These are phyloP conservation scores for Dipodomys ordii DNA, from an alignment of 2,113 vertebrate genomes.

Conservation along the genomic window DNA sequence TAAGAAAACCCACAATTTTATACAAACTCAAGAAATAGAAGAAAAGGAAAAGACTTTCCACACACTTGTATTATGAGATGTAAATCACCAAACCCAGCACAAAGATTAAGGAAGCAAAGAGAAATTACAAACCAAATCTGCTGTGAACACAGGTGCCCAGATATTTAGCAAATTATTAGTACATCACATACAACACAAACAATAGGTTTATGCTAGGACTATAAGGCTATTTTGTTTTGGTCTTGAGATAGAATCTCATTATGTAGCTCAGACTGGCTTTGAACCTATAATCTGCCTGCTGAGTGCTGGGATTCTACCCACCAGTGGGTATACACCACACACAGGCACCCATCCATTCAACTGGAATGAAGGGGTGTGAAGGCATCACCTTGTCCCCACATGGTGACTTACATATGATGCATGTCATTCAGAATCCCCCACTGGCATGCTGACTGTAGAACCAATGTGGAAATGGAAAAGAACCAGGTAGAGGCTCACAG, in stretches of 20 bases:
- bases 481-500: too few species aligned
- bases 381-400: not conserved
- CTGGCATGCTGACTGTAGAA: not conserved
- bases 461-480: not conserved
- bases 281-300: too few species aligned
- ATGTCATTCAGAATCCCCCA: not conserved
- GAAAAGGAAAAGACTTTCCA: not conserved
- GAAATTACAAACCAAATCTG: not conserved
- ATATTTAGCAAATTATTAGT: not conserved
- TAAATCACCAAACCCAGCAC: not conserved
- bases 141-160: not conserved
- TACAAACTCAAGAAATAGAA: not conserved
- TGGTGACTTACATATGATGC: not conserved
- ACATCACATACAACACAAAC: not conserved
- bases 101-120: not conserved
- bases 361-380: not conserved
- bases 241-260: too few species aligned
- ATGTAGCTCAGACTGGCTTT: too few species aligned
- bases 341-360: too few species aligned
- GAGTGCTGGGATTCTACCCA: too few species aligned
- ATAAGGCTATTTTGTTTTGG: not conserved
- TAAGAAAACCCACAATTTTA: slow-evolving; percentile 20
- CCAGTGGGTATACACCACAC: too few species aligned
- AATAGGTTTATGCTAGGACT: not conserved
- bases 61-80: not conserved